Percentiles rank a stretch among this genome's conserved stretches.
phyloP scores from a whole-genome alignment of 2,888 invertebrate genomes.

The Eupithecia insigniata region DNA sequence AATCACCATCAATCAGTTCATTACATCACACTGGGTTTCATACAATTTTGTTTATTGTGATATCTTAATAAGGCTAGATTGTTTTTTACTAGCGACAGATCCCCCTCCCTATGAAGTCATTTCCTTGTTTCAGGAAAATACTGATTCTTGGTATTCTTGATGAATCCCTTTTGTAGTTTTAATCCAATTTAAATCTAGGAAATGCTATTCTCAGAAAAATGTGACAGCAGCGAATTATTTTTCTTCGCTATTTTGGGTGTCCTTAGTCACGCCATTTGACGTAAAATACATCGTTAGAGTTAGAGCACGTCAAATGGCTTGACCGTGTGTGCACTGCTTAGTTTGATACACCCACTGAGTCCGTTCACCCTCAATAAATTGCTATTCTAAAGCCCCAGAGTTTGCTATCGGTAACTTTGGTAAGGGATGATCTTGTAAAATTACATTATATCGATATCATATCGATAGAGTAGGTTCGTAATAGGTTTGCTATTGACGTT shows the following conservation, averaged over 20 bases:
- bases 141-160: neutral
- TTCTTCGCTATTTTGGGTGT: neutral
- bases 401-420: conserved; percentile 19
- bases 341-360: conserved; percentile 9
- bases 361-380: conserved; percentile 28
- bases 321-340: neutral
- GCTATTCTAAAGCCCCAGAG: conserved; percentile 14
- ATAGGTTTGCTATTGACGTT: neutral
- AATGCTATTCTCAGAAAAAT: neutral
- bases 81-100: neutral
- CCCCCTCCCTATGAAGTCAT: too few species aligned
- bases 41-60: neutral
- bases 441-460: conserved; percentile 8
- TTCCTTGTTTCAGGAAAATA: neutral
- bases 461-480: neutral
- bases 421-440: conserved; percentile 11
- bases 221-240: neutral
- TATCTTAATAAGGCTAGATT: too few species aligned
- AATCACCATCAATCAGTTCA: neutral
- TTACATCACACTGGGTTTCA: neutral
- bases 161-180: neutral
- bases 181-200: neutral
- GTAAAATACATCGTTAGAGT: neutral
- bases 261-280: neutral
- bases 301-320: neutral